phyloP scores from a whole-genome alignment of 2,888 invertebrate genomes.

The Malthinus seriepunctatus region DNA sequence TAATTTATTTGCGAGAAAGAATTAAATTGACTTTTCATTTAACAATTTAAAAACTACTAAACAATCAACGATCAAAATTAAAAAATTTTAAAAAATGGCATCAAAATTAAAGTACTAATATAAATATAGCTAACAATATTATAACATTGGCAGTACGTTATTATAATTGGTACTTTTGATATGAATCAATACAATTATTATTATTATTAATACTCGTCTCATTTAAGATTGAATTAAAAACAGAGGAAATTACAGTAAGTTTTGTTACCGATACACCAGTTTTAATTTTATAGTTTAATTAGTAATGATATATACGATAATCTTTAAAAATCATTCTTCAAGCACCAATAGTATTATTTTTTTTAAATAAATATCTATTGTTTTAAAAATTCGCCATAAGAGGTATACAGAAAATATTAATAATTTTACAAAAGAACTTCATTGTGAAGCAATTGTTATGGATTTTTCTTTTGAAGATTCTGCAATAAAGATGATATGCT shows the following conservation, averaged over 20 bases:
- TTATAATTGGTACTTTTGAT: conserved; percentile 30
- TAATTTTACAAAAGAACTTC: conserved; percentile 37
- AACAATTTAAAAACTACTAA: background rate
- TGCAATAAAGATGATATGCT: conserved; percentile 32
- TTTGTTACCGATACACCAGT: no score
- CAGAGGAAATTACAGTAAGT: background rate
- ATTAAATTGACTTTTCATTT: conserved; percentile 1
- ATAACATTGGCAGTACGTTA: conserved; percentile 30
- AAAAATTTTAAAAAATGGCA: conserved; percentile 11
- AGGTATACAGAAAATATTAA: conserved; percentile 18
- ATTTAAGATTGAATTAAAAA: background rate
- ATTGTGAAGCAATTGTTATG: conserved; percentile 36
- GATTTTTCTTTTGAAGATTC: conserved; percentile 34
- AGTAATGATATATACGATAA: conserved; percentile 10
- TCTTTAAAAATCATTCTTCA: conserved; percentile 16
- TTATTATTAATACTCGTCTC: background rate
- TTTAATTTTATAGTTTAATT: background rate
- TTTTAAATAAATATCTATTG: conserved; percentile 8
- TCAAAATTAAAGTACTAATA: conserved; percentile 7
- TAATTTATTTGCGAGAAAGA: background rate
- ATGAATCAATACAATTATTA: conserved; percentile 24
- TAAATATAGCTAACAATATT: conserved; percentile 22
- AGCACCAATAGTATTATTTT: conserved; percentile 24
- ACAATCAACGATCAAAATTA: background rate
- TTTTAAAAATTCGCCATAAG: conserved; percentile 17